Percentiles rank a stretch among this genome's conserved stretches.
phyloP scores from a whole-genome alignment of 2,797 vertebrate species.

The Molossus molossus region DNA sequence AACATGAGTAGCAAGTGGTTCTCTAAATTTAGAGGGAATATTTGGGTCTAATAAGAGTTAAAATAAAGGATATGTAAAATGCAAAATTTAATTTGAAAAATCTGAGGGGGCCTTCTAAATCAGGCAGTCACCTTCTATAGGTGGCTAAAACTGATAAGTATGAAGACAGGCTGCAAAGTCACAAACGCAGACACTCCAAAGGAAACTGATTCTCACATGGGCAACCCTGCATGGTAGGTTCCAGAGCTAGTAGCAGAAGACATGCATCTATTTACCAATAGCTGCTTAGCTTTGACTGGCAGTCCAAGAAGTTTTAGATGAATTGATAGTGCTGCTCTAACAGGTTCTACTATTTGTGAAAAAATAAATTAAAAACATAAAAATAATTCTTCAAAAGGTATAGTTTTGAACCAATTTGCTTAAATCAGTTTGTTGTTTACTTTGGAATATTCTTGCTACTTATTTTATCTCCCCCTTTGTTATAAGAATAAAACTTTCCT shows the following conservation, averaged over 20 bases:
- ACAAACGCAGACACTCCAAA: not conserved
- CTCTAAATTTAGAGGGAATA: not conserved
- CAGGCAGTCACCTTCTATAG: not conserved
- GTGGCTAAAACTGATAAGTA: not conserved
- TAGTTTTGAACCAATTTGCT: not conserved
- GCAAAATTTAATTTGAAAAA: not conserved
- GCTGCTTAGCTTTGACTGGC: not conserved
- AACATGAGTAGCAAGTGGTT: not conserved
- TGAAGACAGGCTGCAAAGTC: not conserved
- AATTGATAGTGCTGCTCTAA: not conserved
- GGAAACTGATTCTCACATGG: not conserved
- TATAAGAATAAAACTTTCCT: not conserved
- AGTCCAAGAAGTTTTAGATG: not conserved
- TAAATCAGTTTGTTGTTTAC: slow-evolving; percentile 22
- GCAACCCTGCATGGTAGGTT: not conserved
- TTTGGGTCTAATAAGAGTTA: not conserved
- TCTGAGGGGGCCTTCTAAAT: not conserved
- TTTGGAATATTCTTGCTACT: slow-evolving; percentile 20
- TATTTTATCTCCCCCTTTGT: not conserved
- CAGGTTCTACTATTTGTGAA: slow-evolving; percentile 34
- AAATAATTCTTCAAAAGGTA: not conserved
- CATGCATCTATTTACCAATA: not conserved
- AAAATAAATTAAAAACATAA: not conserved
- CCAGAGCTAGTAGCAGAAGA: not conserved
- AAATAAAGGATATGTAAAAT: not conserved